Evolutionary conservation across 2,888 invertebrate genomes (phyloP), one percentile per base, ranked within the genome.

Genomic region (Lordiphosa andalusiaca): DNA sequence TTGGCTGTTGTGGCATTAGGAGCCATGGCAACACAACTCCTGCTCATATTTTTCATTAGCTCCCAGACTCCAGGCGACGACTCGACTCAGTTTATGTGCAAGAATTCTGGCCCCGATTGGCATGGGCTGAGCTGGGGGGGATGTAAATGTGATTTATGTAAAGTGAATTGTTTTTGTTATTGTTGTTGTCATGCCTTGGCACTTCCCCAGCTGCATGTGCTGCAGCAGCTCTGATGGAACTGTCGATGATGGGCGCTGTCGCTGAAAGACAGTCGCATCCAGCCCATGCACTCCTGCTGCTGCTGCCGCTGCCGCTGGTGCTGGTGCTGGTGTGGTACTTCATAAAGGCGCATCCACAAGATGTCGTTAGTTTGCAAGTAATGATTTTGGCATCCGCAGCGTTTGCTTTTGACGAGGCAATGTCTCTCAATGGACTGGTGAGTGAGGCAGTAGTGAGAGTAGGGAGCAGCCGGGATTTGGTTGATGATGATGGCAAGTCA

Each of bases 311-410:
- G 25, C 41, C 48, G 25, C 41, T 48, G 33, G 2, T 19, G 36
- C 12, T 54, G 33, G 6, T 19, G 36, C 7, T 36, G 21, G 16
- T 35, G 23, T 39, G 19, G 10, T 21, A 40, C 53, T 59, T 54
- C 49, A 66, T 50, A 58, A 65, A 59, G 60, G 48, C 49, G 53
- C 66, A 58, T 59, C 54, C 69, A 53, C 60, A 63, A 61, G 54
- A 69, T 44, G 65, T 65, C 41, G 46, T 75, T 64, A 54, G 59
- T 47, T 67, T 75, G 76, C 61, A 69, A 69, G 69, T 71, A 78
- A 73, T 70, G 65, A 35, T 66, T 56, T 60, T 55, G 53, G 53
- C 60, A 56, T 55, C 49, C 49, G 51, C 46, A 55, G 49, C 39
- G 51, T 50, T 50, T 58, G 64, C 23, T 55, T 64, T 72, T 75